Evolutionary conservation across 2,888 invertebrate species (phyloP).

Genomic region (Tryphoninae sp.): DNA sequence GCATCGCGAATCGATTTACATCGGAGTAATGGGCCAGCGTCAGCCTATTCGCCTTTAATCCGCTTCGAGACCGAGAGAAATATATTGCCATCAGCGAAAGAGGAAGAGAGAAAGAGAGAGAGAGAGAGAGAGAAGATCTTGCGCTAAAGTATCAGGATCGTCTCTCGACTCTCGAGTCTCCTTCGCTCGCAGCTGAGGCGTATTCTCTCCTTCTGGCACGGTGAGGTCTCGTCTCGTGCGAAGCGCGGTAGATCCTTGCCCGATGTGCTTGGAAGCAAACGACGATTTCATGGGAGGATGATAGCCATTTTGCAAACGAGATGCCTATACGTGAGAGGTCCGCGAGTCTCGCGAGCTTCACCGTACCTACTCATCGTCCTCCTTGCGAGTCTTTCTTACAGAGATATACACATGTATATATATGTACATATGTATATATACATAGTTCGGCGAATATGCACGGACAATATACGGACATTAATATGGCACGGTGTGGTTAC

Average conservation of each 20-base stretch:
- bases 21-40: slow-evolving; percentile 52
- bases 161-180: background rate
- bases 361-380: slow-evolving; percentile 13
- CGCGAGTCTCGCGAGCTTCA: slow-evolving; percentile 26
- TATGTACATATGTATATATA: background rate
- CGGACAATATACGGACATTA: slow-evolving; percentile 1
- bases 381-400: slow-evolving; percentile 24
- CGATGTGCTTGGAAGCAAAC: slow-evolving; percentile 59
- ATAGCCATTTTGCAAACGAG: slow-evolving; percentile 65
- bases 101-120: background rate
- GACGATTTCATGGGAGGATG: slow-evolving; percentile 62
- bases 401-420: background rate
- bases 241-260: slow-evolving; percentile 48
- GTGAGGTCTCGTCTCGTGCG: slow-evolving; percentile 12
- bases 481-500: slow-evolving; percentile 7
- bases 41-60: slow-evolving; percentile 49
- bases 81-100: slow-evolving; percentile 6
- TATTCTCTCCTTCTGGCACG: background rate
- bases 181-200: background rate
- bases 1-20: slow-evolving; percentile 59
- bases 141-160: background rate
- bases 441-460: slow-evolving; percentile 16
- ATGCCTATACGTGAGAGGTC: slow-evolving; percentile 52
- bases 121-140: background rate
- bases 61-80: slow-evolving; percentile 12